A percentile compares a stretch with the other conserved stretches of the same genome.
phyloP scores from a whole-genome alignment of 2,888 invertebrate genomes.

The Megastigmus dorsalis region DNA sequence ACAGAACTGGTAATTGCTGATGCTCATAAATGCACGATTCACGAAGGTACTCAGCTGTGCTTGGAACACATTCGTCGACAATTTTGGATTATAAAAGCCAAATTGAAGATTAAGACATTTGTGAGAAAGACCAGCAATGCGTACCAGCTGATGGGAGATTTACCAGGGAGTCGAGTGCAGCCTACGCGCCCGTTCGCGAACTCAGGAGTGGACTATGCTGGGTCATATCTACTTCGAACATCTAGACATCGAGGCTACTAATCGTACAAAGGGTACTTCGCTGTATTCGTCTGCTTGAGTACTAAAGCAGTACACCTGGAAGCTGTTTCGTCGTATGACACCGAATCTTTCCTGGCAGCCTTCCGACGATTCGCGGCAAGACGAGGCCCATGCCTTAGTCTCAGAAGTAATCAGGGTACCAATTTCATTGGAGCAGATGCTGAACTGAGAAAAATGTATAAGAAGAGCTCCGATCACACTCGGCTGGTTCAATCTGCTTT shows the following conservation, averaged over 20 bases:
- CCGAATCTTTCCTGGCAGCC: too few relatives aligned
- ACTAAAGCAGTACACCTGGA: too few relatives aligned
- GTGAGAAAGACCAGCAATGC: constrained; percentile 56
- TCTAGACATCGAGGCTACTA: not conserved
- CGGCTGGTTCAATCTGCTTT: not conserved
- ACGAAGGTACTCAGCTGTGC: constrained; percentile 24
- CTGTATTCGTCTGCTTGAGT: too few relatives aligned
- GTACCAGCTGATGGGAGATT: not conserved
- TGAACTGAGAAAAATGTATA: not conserved
- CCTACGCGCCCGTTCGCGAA: not conserved
- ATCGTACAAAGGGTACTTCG: not conserved
- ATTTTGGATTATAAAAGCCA: constrained; percentile 55
- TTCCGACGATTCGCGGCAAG: too few relatives aligned
- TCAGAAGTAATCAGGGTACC: too few relatives aligned
- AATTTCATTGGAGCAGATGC: too few relatives aligned
- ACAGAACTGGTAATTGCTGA: constrained; percentile 47
- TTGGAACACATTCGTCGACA: constrained; percentile 15
- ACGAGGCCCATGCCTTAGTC: too few relatives aligned
- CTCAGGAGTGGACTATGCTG: constrained; percentile 7
- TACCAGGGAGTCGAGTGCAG: not conserved
- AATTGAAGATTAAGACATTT: constrained; percentile 37
- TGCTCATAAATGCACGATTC: too few relatives aligned
- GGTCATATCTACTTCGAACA: not conserved
- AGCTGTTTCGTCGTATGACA: too few relatives aligned
- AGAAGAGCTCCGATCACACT: not conserved